These are phyloP conservation scores for Vidua macroura DNA, from an alignment of 2,113 vertebrate genomes.

Conservation along the genomic window DNA sequence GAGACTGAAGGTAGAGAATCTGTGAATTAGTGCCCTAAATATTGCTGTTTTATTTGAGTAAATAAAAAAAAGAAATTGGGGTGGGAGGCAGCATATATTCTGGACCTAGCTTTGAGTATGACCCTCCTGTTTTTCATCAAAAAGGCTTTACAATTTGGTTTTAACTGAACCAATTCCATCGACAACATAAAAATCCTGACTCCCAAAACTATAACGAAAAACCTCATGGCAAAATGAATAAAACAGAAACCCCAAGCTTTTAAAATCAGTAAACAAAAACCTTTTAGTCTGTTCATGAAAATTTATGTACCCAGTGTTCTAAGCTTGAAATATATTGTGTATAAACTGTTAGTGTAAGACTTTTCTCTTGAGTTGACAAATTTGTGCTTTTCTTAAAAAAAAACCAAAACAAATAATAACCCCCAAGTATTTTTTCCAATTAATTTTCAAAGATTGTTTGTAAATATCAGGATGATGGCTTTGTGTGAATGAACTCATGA, in stretches of 20 bases:
- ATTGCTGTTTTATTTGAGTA: background rate
- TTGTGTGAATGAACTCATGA: constrained; percentile 25
- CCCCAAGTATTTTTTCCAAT: background rate
- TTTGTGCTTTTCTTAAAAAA: background rate
- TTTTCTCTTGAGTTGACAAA: background rate
- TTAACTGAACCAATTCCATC: background rate
- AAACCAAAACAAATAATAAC: background rate
- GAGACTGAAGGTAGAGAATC: background rate
- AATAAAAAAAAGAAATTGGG: background rate
- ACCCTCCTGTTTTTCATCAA: background rate
- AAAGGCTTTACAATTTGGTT: background rate
- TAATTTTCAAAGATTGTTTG: background rate
- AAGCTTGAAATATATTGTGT: background rate
- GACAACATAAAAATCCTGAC: background rate
- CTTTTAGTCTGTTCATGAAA: background rate
- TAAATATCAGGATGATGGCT: background rate
- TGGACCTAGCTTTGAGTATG: background rate
- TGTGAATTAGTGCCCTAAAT: background rate
- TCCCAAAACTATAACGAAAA: background rate
- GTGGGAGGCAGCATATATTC: background rate
- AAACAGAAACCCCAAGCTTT: background rate
- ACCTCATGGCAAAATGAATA: background rate
- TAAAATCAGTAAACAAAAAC: background rate
- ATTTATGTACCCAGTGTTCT: background rate
- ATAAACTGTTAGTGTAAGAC: background rate